Conservation (phyloP, 2,888 invertebrate species). For the Euzophera pinguis region DNA sequence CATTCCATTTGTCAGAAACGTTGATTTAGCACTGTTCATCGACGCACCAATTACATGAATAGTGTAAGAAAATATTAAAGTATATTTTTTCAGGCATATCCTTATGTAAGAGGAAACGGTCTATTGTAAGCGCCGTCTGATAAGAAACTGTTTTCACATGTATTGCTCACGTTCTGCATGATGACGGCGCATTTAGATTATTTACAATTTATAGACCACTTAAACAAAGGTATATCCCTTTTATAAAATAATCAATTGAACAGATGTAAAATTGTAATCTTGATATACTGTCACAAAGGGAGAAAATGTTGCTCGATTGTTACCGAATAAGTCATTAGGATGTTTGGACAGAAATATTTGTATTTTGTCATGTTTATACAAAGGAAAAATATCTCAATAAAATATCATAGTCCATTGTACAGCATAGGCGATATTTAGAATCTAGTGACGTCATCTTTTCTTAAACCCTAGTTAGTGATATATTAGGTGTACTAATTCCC, state of each 20-base stretch:
- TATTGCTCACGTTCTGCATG: conserved; percentile 20
- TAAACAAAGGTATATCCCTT: conserved; percentile 45
- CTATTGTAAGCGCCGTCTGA: conserved; percentile 33
- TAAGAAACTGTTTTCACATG: conserved; percentile 12
- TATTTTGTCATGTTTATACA: conserved; percentile 79
- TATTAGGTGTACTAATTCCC: conserved; percentile 68
- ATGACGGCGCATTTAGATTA: conserved; percentile 35
- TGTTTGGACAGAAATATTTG: conserved; percentile 69
- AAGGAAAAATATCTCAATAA: conserved; percentile 73
- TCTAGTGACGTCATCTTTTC: conserved; percentile 63
- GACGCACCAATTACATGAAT: conserved; percentile 60
- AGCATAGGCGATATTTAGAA: conserved; percentile 70
- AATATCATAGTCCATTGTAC: conserved; percentile 78
- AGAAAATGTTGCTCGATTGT: conserved; percentile 72
- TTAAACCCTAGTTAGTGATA: conserved; percentile 71
- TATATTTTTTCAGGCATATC: conserved; percentile 63
- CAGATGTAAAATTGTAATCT: conserved; percentile 35
- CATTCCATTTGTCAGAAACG: conserved; percentile 71
- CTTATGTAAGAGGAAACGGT: conserved; percentile 37
- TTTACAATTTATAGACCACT: conserved; percentile 55
- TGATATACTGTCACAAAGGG: conserved; percentile 67
- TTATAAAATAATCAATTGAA: conserved; percentile 40
- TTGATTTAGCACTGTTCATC: conserved; percentile 69
- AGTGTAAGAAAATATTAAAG: conserved; percentile 43
- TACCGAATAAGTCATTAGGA: conserved; percentile 71